Evolutionary conservation across 2,797 vertebrate genomes (phyloP), one percentile per base, ranked within the genome.

Genomic region (Gymnothorax javanicus): DNA sequence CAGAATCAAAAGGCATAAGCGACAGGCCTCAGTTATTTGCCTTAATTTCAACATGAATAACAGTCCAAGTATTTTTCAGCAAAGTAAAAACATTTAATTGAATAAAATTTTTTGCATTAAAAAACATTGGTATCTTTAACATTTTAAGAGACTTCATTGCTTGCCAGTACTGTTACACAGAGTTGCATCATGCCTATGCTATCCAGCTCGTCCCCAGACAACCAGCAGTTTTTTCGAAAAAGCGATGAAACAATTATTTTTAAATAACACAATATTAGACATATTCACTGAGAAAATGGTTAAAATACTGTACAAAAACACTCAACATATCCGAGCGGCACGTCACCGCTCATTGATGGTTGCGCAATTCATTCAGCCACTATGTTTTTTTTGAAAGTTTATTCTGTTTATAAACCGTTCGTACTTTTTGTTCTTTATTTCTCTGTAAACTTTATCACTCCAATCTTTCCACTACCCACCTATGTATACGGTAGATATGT

Each of bases 101-200:
- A 94, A 95, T 95, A 96, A 96, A 97, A 96, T 96, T 96, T 93
- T 93, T 95, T 94, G 93, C 96, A 96, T 94, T 94, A 95, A 92
- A 57, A 83, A 83, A 92, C 93, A 94, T 92, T 93, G 93, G 88
- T 94, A 94, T 93, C 93, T 91, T 93, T 95, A 86, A 88, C 93
- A 94, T 94, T 95, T 95, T 95, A 94, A 95, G 95, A 95, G 91
- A 95, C 93, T 95, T 96, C 96, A 96, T 96, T 96, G 89, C 95
- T 94, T 94, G 94, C 93, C 95, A 95, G 94, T 93, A 95, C 93
- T 96, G 94, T 97, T 97, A 96, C 96, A 95, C 93, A 95, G 94
- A 95, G 95, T 97, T 97, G 96, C 96, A 96, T 97, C 96, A 97
- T 96, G 94, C 95, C 95, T 95, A 95, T 96, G 96, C 96, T 96